Base-by-base conservation (phyloP, 1,140 invertebrate species). In the Drosophila pectinifera region DNA sequence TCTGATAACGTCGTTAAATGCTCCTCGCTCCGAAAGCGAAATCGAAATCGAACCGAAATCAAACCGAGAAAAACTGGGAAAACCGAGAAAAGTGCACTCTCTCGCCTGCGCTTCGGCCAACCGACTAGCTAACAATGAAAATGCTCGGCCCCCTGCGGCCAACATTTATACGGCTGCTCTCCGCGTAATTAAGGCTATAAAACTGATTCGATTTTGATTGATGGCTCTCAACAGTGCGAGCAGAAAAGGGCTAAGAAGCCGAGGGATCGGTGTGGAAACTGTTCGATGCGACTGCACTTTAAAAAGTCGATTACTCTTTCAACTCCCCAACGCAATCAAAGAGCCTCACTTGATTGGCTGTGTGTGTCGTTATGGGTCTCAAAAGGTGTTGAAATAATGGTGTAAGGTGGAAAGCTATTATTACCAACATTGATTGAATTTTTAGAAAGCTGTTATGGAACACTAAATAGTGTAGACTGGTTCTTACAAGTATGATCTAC, bases 1-100 rank as follows among this genome's bases (percentile, higher is more conserved):
- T 88, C 84, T 88, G 84, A 89, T 88, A 88, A 88, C 84, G 84
- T 84, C 55, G 67, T 84, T 88, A 88, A 88, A 78, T 77, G 62
- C 73, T 59, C 64, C 38, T 46, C 28, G 68, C 76, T 81, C 78
- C 68, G 83, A 81, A 88, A 88, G 57, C 65, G 72, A 74, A 78
- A 54, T 57, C 56, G 39, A 80, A 64, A 57, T 63, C 63, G 28
- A 49, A 64, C 57, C 10, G 39, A 48, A 77, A 57, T 54, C 10
- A 56, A 61, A 39, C 41, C n/a, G 42, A 58, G n/a, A n/a, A n/a
- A n/a, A n/a, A n/a, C n/a, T n/a, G n/a, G n/a, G n/a, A 64, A 61
- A 76, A 53, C 16, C 36, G 18, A 46, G 57, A 38, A 62, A 64
- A 42, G 38, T 73, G 43, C 53, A 54, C 58, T 51, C 62, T 34